Evolutionary conservation across 2,797 vertebrate genomes (phyloP).

Genomic region (Petrocephalus sullivani): DNA sequence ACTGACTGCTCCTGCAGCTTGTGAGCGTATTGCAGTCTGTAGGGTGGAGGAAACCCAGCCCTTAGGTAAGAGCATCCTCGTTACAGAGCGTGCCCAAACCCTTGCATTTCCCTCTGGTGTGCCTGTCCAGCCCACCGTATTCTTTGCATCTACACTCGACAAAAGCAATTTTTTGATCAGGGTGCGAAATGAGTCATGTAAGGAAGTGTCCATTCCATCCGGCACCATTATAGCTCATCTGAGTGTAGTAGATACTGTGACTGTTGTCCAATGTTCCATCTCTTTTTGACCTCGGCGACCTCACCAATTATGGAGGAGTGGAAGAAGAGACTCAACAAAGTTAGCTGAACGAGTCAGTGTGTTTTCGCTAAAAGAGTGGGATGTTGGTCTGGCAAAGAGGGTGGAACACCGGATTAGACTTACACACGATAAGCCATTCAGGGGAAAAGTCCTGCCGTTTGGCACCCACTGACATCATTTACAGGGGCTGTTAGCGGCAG

Average conservation of each 20-base stretch:
- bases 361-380: not conserved
- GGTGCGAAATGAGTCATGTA: conserved; percentile 3
- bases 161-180: conserved; percentile 10
- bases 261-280: not conserved
- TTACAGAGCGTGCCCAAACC: not conserved
- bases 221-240: not conserved
- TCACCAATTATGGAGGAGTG: not conserved
- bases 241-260: not conserved
- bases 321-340: not conserved
- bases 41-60: not conserved
- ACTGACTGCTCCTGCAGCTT: not conserved
- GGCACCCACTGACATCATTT: not conserved
- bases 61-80: not conserved
- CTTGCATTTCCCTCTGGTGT: not conserved
- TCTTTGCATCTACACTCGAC: conserved; percentile 15
- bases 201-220: not conserved
- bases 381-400: conserved; percentile 5
- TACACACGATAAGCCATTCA: not conserved
- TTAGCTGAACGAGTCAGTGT: not conserved
- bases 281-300: not conserved
- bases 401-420: conserved; percentile 17
- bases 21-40: not conserved
- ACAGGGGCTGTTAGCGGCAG: conserved; percentile 2
- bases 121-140: conserved; percentile 12
- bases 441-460: not conserved